Evolutionary conservation across 64 coral and sea anemone species (phyloP).

Genomic region (Astreopora myriophthalma): DNA sequence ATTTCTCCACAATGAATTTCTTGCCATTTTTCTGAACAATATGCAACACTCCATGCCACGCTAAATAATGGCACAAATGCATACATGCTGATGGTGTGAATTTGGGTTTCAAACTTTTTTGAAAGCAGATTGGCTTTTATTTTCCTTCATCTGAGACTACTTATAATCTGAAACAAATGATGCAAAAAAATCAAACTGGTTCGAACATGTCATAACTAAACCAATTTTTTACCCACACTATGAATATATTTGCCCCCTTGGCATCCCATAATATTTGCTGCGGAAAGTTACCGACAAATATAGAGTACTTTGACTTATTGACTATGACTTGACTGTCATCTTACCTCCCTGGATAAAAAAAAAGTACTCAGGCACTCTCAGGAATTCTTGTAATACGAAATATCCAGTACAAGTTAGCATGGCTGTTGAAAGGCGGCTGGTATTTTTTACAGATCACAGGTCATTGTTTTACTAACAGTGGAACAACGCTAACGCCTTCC

Average conservation of each 20-base stretch:
- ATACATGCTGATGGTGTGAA: background rate
- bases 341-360: background rate
- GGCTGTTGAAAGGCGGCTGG: background rate
- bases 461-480: too few species aligned
- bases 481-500: too few species aligned
- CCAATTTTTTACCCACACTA: background rate
- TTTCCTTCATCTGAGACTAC: background rate
- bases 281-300: background rate
- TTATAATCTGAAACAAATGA: background rate
- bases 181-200: background rate
- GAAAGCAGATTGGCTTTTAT: background rate
- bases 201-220: background rate
- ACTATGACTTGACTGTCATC: background rate
- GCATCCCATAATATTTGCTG: background rate
- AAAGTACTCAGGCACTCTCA: background rate
- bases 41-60: too few species aligned
- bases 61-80: background rate
- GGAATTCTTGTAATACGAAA: background rate
- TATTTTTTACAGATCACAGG: too few species aligned
- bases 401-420: background rate
- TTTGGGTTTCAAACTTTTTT: background rate
- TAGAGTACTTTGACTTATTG: background rate
- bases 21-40: too few species aligned
- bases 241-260: background rate
- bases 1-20: too few species aligned